A percentile compares a stretch with the other conserved stretches of the same genome.
These are phyloP conservation scores for Drosophila yooni DNA, from an alignment of 2,888 invertebrate species.

Conservation along the genomic window DNA sequence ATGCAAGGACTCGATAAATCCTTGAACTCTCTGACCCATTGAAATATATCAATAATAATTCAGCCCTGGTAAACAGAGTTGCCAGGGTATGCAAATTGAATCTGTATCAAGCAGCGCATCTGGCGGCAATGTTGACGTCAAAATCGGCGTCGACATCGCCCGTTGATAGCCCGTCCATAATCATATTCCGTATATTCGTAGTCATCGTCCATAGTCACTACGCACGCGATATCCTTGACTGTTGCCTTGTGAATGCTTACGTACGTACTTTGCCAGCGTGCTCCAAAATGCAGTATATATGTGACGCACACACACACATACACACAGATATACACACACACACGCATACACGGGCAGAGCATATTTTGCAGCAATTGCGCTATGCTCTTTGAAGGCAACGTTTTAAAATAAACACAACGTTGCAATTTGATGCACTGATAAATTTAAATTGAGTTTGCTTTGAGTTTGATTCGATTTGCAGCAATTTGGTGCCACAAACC, in stretches of 20 bases:
- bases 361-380: conserved; percentile 39
- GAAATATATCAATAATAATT: background rate
- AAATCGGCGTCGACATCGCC: conserved; percentile 15
- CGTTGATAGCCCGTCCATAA: conserved; percentile 37
- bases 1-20: background rate
- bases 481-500: conserved; percentile 1
- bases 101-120: conserved; percentile 36
- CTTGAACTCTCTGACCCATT: background rate
- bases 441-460: conserved; percentile 23
- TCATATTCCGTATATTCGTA: conserved; percentile 2
- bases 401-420: conserved; percentile 27
- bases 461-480: conserved; percentile 9
- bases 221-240: conserved; percentile 70
- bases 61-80: background rate
- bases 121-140: conserved; percentile 39
- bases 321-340: background rate
- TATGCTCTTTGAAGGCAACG: conserved; percentile 19
- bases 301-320: conserved; percentile 1
- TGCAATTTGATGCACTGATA: conserved; percentile 38
- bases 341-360: background rate
- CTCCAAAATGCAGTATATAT: conserved; percentile 21
- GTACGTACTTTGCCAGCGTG: conserved; percentile 39
- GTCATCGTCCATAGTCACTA: conserved; percentile 34
- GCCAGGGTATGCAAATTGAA: conserved; percentile 48
- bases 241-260: conserved; percentile 68